These are phyloP conservation scores for Pangasius djambal DNA, from an alignment of 2,797 vertebrate genomes.

Conservation along the genomic window DNA sequence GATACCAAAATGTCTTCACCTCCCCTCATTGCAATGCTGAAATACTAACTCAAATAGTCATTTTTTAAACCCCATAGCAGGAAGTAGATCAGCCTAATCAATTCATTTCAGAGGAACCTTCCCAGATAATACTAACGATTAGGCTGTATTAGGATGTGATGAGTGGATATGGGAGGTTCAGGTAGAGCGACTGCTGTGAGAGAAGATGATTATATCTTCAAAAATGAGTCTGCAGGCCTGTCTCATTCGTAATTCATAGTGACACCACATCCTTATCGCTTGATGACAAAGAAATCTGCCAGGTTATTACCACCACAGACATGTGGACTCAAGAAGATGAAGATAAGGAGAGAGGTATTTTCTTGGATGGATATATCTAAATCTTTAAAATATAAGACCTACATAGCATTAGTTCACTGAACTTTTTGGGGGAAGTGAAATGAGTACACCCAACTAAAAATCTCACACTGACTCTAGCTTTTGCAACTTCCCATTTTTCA, in stretches of 20 bases:
- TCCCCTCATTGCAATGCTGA: not conserved
- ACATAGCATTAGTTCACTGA: not conserved
- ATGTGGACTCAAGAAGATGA: slow-evolving; percentile 37
- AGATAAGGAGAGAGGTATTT: slow-evolving; percentile 25
- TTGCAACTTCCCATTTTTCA: slow-evolving; percentile 5
- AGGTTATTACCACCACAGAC: slow-evolving; percentile 47
- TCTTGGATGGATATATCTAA: not conserved
- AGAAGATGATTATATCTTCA: slow-evolving; percentile 56
- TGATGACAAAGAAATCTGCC: slow-evolving; percentile 53
- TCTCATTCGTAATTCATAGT: slow-evolving; percentile 56
- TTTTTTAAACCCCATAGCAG: slow-evolving; percentile 14
- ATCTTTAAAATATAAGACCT: not conserved
- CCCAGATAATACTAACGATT: slow-evolving; percentile 58
- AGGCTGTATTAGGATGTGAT: slow-evolving; percentile 43
- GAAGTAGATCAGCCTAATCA: slow-evolving; percentile 63
- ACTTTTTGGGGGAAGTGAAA: not conserved
- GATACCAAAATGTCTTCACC: not conserved
- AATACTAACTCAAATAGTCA: not conserved
- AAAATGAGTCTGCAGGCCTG: slow-evolving; percentile 51
- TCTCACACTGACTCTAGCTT: not conserved
- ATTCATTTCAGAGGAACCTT: slow-evolving; percentile 55
- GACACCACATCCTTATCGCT: slow-evolving; percentile 48
- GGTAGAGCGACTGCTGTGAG: slow-evolving; percentile 13
- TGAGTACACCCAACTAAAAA: not conserved
- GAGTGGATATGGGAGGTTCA: slow-evolving; percentile 30